Evolutionary conservation across 92 coral and sea anemone genomes (phyloP), one percentile per base, ranked within the genome.

Genomic region (Hydrozoanthus gracilis): DNA sequence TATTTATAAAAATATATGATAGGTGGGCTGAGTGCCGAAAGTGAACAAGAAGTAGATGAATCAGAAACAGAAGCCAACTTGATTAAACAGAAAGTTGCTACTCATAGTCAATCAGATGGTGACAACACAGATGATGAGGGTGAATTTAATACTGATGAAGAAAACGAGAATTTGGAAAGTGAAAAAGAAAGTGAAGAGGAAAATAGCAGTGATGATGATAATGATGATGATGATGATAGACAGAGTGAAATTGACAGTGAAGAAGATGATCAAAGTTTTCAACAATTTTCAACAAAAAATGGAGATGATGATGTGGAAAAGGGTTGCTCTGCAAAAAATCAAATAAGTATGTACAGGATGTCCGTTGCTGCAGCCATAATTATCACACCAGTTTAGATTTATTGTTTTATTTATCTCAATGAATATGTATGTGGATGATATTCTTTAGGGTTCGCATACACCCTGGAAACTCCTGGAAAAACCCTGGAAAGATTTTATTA

Each of bases 311-410:
- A 96, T 69, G 61, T 93, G 0, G 92, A 93, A 64, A 96, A 95
- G 91, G 99, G 96, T 67, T 88, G 44, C 27, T 92, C 99, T 86
- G 99, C 93, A 61, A 92, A 92, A 62, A 86, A 93, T 65, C 99
- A 96, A 64, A 89, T 95, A 13, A 90, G 99, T 96, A 89, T 51
- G 98, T 45, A 51, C 47, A 50, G 65, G 0, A 10, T n/a, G 55
- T n/a, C 39, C 0, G 39, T 27, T 27, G 39, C 39, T 27, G 39
- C 39, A 27, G 39, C 39, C 39, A 27, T 27, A 27, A 27, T 27
- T 27, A 27, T 27, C 39, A 27, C 39, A 27, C 39, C 39, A 27
- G 39, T 27, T 27, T 27, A 27, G 39, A 27, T 27, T 27, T 27
- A 27, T 27, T 27, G 39, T 27, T 27, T 27, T 27, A 27, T 27